These are phyloP conservation scores for Tinea semifulvella DNA, from an alignment of 2,888 invertebrate species.

Conservation along the genomic window DNA sequence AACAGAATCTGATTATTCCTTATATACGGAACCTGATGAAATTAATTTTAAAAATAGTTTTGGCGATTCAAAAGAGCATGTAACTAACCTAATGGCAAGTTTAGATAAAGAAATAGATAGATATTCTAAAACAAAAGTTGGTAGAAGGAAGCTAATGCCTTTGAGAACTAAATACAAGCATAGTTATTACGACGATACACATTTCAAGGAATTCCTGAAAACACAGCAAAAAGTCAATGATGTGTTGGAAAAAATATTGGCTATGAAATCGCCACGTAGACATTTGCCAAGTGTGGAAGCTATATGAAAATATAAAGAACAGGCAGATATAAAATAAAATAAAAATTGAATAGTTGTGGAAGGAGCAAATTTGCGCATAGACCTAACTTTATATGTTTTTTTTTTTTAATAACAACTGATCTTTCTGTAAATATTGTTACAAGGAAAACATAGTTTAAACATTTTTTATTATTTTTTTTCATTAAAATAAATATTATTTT, in stretches of 20 bases:
- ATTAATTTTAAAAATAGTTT: neutral
- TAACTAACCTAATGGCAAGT: neutral
- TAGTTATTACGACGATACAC: conserved; percentile 32
- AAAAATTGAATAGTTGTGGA: too few relatives aligned
- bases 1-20: neutral
- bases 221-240: conserved; percentile 52
- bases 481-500: too few relatives aligned
- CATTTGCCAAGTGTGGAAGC: neutral
- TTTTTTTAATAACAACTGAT: too few relatives aligned
- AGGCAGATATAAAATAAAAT: too few relatives aligned
- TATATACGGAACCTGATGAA: neutral
- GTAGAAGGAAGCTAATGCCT: neutral
- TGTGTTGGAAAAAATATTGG: conserved; percentile 43
- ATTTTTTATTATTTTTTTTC: too few relatives aligned
- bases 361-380: too few relatives aligned
- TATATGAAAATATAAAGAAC: too few relatives aligned
- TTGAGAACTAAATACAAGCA: conserved; percentile 1
- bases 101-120: conserved; percentile 4
- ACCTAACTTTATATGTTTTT: too few relatives aligned
- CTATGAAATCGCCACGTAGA: conserved; percentile 24
- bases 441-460: too few relatives aligned
- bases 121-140: neutral
- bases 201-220: conserved; percentile 43
- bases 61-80: neutral
- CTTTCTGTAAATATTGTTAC: too few relatives aligned